These are phyloP conservation scores for Pseudanteris insignis DNA, from an alignment of 2,888 invertebrate species.

Conservation along the genomic window DNA sequence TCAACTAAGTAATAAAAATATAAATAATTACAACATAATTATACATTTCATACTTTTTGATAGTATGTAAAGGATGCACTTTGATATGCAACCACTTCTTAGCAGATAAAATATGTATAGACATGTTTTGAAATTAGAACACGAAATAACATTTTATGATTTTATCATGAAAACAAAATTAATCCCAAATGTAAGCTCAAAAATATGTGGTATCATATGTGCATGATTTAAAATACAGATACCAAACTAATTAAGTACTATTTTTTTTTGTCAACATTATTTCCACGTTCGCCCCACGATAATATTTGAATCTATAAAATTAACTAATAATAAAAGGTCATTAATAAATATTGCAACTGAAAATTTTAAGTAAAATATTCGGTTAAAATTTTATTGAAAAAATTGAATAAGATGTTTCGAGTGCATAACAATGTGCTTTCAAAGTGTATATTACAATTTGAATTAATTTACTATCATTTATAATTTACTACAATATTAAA, in stretches of 20 bases:
- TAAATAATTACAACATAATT: constrained; percentile 17
- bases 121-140: not conserved
- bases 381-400: constrained; percentile 35
- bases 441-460: constrained; percentile 31
- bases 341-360: constrained; percentile 21
- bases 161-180: too few species aligned
- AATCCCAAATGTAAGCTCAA: too few species aligned
- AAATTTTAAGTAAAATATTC: constrained; percentile 24
- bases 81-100: constrained; percentile 18
- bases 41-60: constrained; percentile 8
- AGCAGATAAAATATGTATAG: not conserved
- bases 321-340: constrained; percentile 1
- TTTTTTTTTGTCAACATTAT: not conserved
- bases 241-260: constrained; percentile 7
- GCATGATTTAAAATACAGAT: too few species aligned
- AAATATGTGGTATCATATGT: too few species aligned
- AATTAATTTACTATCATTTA: constrained; percentile 19
- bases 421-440: constrained; percentile 45
- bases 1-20: constrained; percentile 13
- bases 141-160: not conserved
- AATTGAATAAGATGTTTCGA: constrained; percentile 27
- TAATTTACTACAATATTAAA: constrained; percentile 33
- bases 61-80: constrained; percentile 9
- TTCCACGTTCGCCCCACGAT: not conserved
- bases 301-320: not conserved